Percentiles rank a stretch among this genome's conserved stretches.
These are phyloP conservation scores for Vannuccia rotundouncinata DNA, from an alignment of 2,888 invertebrate genomes.

Conservation along the genomic window DNA sequence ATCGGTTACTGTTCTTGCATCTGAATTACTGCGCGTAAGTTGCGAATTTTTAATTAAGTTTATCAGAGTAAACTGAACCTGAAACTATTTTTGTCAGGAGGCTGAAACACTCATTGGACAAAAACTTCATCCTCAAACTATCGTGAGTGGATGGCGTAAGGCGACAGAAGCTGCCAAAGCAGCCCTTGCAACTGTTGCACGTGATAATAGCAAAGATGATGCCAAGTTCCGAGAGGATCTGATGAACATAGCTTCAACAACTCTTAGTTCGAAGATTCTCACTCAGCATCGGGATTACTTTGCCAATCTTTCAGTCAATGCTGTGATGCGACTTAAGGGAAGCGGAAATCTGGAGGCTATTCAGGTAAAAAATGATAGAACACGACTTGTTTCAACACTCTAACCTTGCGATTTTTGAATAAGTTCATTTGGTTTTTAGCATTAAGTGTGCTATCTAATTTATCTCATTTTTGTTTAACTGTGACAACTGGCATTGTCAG, in stretches of 20 bases:
- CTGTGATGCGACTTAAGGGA: constrained; percentile 85
- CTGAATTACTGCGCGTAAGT: constrained; percentile 72
- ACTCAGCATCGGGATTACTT: constrained; percentile 95
- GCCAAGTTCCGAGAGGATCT: constrained; percentile 77
- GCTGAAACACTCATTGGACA: constrained; percentile 86
- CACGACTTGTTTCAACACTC: too few species aligned
- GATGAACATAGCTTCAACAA: constrained; percentile 91
- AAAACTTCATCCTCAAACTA: constrained; percentile 94
- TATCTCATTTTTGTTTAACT: too few species aligned
- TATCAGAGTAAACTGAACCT: neutral
- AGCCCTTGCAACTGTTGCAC: constrained; percentile 66
- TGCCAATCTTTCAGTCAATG: constrained; percentile 86
- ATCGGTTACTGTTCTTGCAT: constrained; percentile 88
- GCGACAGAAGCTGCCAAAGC: constrained; percentile 75
- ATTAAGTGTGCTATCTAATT: too few species aligned
- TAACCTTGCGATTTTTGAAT: too few species aligned
- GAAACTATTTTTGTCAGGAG: constrained; percentile 60
- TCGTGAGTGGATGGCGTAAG: constrained; percentile 87
- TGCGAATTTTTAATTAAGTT: neutral
- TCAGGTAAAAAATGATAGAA: too few species aligned
- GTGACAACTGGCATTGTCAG: too few species aligned
- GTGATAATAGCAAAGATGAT: constrained; percentile 62
- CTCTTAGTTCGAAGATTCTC: constrained; percentile 92
- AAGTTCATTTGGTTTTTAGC: too few species aligned
- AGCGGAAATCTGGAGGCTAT: constrained; percentile 90